These are phyloP conservation scores for Lethrus apterus DNA, from an alignment of 1,140 invertebrate species.

Conservation along the genomic window DNA sequence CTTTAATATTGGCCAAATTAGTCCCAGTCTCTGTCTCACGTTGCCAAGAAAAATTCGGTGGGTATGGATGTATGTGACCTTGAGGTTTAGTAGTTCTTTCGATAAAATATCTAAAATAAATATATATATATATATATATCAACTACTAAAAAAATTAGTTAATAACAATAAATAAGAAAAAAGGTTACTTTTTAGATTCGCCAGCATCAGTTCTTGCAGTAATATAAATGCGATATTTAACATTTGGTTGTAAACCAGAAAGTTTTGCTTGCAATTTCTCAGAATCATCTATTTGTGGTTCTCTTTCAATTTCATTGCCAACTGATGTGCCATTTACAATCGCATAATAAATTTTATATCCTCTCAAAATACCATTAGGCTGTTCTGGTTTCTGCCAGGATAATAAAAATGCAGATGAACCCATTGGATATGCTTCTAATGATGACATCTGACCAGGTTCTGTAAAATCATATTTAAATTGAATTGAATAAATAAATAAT, in stretches of 20 bases:
- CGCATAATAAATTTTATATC: slow-evolving; percentile 88
- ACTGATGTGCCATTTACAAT: slow-evolving; percentile 66
- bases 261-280: slow-evolving; percentile 73
- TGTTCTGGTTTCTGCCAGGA: slow-evolving; percentile 89
- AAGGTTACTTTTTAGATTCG: slow-evolving; percentile 61
- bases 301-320: slow-evolving; percentile 46
- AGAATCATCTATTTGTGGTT: slow-evolving; percentile 70
- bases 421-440: slow-evolving; percentile 75
- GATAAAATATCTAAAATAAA: slow-evolving; percentile 59
- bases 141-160: slow-evolving; percentile 6
- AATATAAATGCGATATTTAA: slow-evolving; percentile 84
- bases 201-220: slow-evolving; percentile 76
- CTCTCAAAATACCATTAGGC: slow-evolving; percentile 86
- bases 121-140: slow-evolving; percentile 9
- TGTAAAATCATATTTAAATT: slow-evolving; percentile 29
- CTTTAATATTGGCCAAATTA: slow-evolving; percentile 64
- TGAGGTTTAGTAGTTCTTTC: slow-evolving; percentile 63
- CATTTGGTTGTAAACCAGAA: slow-evolving; percentile 71
- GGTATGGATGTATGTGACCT: slow-evolving; percentile 57
- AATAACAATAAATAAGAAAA: background rate
- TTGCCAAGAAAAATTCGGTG: slow-evolving; percentile 68
- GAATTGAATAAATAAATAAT: slow-evolving; percentile 13
- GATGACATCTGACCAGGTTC: slow-evolving; percentile 81
- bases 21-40: slow-evolving; percentile 59
- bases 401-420: slow-evolving; percentile 80